Evolutionary conservation across 2,888 invertebrate genomes (phyloP), one percentile per base, ranked within the genome.

Genomic region (Metalampra italica): DNA sequence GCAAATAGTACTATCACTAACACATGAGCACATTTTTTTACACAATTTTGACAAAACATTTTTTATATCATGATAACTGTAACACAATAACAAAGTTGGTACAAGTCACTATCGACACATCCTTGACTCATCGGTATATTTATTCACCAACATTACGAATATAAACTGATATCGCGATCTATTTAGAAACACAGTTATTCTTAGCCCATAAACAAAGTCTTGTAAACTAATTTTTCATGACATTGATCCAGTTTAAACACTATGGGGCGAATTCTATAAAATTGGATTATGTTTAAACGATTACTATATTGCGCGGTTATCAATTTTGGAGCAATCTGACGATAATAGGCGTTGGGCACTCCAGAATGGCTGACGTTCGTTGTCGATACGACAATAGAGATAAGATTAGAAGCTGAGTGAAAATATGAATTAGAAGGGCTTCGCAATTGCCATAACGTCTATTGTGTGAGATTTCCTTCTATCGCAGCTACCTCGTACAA

Each of bases 331-430:
- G 42, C 60, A 67, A 73, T 71, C 67, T 66, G 47, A 46, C 43
- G 72, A 76, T 78, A 74, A 71, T 60, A 47, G 51, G 34, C 49
- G 55, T 60, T 57, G 43, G 44, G 44, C 59, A 64, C 55, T 68
- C 57, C 44, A 58, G 51, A 53, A 49, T 44, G 47, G 55, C 56
- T 71, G 68, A 69, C 70, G 66, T 57, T 57, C 44, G 49, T 56
- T 50, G 42, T 51, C 49, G 59, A 63, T 66, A 63, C 53, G 54
- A 52, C 46, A 50, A 47, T 42, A 47, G 37, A 52, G 63, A 62
- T 62, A 49, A 65, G 60, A 56, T 51, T 46, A 50, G n/a, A 34
- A 47, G 48, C 47, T 49, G 29, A 43, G 45, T 41, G 44, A 53
- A 49, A 44, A 46, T 39, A 32, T 42, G 51, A 62, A 68, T 67